Conservation (phyloP, 2,888 invertebrate genomes). For the Hyalella azteca region DNA sequence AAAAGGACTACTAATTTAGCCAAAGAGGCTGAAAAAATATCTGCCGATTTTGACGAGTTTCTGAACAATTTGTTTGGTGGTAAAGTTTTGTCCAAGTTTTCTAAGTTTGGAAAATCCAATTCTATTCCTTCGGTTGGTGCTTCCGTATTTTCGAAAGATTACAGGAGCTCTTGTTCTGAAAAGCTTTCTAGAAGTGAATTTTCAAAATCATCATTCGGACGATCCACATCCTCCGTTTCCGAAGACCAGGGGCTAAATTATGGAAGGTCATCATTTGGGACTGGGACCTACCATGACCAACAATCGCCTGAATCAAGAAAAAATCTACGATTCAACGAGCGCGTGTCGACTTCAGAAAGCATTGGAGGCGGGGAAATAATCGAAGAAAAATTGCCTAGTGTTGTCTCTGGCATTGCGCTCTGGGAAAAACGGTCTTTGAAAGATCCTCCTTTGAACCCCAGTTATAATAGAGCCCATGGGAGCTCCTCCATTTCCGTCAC, state of each 20-base stretch:
- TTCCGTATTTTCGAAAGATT: background rate
- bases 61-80: slow-evolving; percentile 25
- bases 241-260: background rate
- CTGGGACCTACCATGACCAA: background rate
- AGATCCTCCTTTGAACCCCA: background rate
- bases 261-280: background rate
- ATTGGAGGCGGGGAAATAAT: background rate
- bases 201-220: too few species aligned
- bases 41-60: slow-evolving; percentile 30
- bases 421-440: background rate
- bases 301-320: background rate
- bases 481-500: background rate
- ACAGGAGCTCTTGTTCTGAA: too few species aligned
- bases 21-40: slow-evolving; percentile 17
- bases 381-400: slow-evolving; percentile 12
- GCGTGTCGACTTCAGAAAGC: too few species aligned
- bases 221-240: background rate
- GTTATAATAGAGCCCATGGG: background rate
- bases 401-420: slow-evolving; percentile 6
- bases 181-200: too few species aligned
- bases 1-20: background rate
- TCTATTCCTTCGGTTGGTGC: background rate
- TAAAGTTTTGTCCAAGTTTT: background rate
- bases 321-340: too few species aligned
- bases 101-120: background rate